Conservation (phyloP, 2,888 invertebrate genomes). For the Andrena bicolor region DNA sequence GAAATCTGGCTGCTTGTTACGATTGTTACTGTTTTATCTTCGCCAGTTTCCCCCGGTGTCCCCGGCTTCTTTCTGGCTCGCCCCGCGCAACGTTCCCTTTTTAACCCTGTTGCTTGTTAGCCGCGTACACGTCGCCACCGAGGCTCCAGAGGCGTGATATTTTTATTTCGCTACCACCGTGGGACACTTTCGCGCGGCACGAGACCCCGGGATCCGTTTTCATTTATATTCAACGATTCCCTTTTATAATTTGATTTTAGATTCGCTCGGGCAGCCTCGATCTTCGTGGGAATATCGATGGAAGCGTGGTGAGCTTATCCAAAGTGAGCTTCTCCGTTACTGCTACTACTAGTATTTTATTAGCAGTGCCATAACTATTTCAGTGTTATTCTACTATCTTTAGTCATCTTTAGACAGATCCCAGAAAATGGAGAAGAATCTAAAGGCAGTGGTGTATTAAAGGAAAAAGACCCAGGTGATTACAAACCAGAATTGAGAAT, state of each 20-base stretch:
- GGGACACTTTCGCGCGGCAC: conserved; percentile 40
- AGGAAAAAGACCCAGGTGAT: too few relatives aligned
- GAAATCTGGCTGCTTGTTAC: conserved; percentile 43
- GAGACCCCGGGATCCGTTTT: conserved; percentile 22
- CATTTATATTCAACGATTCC: conserved; percentile 24
- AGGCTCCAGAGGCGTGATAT: conserved; percentile 24
- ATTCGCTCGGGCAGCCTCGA: neutral
- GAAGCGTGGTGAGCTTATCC: neutral
- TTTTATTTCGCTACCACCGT: conserved; percentile 41
- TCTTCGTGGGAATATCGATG: conserved; percentile 31
- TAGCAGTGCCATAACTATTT: too few relatives aligned
- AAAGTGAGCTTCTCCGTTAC: neutral
- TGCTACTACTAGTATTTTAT: too few relatives aligned
- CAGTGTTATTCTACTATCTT: too few relatives aligned
- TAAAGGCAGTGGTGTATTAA: too few relatives aligned
- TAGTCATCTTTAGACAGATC: too few relatives aligned
- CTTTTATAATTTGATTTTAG: conserved; percentile 10
- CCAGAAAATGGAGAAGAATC: too few relatives aligned
- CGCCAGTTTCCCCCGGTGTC: conserved; percentile 16
- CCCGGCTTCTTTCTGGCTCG: conserved; percentile 5
- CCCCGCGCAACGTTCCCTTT: conserved; percentile 26
- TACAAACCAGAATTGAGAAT: too few relatives aligned
- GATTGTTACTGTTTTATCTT: conserved; percentile 44
- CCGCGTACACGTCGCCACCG: neutral
- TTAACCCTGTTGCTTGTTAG: conserved; percentile 38